Base-by-base conservation (phyloP, 2,888 invertebrate species). In the Pristionchus japonicus region DNA sequence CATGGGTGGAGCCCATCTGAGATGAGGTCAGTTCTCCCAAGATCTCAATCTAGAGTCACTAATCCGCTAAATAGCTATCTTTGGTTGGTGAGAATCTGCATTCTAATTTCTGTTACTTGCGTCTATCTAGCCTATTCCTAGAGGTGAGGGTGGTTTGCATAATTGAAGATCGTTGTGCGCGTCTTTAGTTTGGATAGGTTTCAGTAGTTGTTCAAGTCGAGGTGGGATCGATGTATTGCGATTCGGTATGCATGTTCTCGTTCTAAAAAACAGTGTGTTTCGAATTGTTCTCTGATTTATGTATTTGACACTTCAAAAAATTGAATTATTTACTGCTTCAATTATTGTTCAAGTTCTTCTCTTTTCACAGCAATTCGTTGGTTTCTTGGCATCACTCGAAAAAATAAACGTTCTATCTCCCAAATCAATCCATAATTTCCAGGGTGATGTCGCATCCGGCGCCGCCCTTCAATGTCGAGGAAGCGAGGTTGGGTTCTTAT, bases 361-460 rank as follows among this genome's bases (percentile, higher is more conserved):
- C n/a, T n/a, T n/a, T n/a, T n/a, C n/a, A n/a, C n/a, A n/a, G n/a
- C n/a, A n/a, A n/a, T n/a, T n/a, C n/a, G n/a, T n/a, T n/a, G n/a
- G n/a, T n/a, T n/a, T n/a, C n/a, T n/a, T n/a, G n/a, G n/a, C n/a
- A n/a, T n/a, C n/a, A n/a, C n/a, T n/a, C n/a, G n/a, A n/a, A n/a
- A n/a, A n/a, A n/a, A n/a, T n/a, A n/a, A n/a, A n/a, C n/a, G n/a
- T n/a, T n/a, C n/a, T n/a, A n/a, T n/a, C n/a, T n/a, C n/a, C n/a
- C n/a, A n/a, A n/a, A n/a, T n/a, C 31, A 70, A 70, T 40, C 20
- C 37, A 4, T 37, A 20, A 13, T 11, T 77, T 77, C 13, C 77
- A 77, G 77, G 43, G 77, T 43, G 77, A 77, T 77, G 77, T 77
- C 77, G 37, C 77, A 77, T 77, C 77, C 43, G n/a, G 43, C 43